Base-by-base conservation (phyloP, 2,113 vertebrate species). In the Spea multiplicata region DNA sequence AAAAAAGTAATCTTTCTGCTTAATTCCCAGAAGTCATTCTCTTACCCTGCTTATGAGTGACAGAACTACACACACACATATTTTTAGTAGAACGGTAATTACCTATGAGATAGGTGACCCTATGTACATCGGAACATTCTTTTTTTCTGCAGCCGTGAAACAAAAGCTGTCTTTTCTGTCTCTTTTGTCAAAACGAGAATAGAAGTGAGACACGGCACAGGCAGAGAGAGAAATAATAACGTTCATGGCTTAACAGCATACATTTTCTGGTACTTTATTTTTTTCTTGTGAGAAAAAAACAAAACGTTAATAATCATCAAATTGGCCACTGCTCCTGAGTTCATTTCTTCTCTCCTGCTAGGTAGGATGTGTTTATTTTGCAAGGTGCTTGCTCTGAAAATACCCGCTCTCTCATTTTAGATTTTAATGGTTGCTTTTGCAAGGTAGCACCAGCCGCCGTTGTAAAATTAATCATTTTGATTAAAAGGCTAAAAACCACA, bases 11-110 rank as follows among this genome's bases (percentile, higher is more conserved):
- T 86, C 85, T 84, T 76, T 81, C 83, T 87, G 83, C 88, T 89
- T 89, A 90, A 88, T 92, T 91, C 85, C 87, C 88, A 86, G 86
- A 88, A 86, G 89, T 88, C 81, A 85, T 85, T 91, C 81, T 84
- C 86, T 87, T 75, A 75, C 30, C 66, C 85, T 84, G 86, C 83
- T 84, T 86, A 82, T 80, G 69, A 86, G 78, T 76, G 82, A 74
- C 80, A 69, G 83, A 86, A 7, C 50, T 52, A 52, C 9, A 52
- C 9, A 52, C 6, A 7, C 62, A 83, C 64, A 73, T 46, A 82
- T 30, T 82, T 73, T 8, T 1, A 83, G 83, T 77, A 83, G 85
- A 84, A 81, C 52, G 85, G 72, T 87, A 84, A 89, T 87, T 89
- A 86, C 85, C 84, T 82, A 76, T 61, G 80, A 81, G 69, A 53